These are phyloP conservation scores for Myiagra hebetior DNA, from an alignment of 2,113 vertebrate species.

Conservation along the genomic window DNA sequence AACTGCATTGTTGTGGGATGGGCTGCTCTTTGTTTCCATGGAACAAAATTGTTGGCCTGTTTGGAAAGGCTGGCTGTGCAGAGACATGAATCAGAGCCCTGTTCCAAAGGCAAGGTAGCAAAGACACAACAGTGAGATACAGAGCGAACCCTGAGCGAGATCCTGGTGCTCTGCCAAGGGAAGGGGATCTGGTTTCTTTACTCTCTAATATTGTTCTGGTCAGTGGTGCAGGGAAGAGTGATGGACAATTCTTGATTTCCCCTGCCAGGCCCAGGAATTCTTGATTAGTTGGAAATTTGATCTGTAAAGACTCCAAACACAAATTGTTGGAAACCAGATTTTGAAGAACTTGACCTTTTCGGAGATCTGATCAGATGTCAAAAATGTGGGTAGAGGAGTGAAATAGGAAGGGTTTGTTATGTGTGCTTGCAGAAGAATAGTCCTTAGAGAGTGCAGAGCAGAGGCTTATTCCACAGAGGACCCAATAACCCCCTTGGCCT, in stretches of 20 bases:
- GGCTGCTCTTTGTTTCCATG: constrained; percentile 27
- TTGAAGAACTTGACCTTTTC: constrained; percentile 32
- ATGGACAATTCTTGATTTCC: neutral
- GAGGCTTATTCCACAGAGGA: neutral
- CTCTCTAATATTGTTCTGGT: neutral
- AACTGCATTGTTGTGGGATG: constrained; percentile 11
- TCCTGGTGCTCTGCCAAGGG: neutral
- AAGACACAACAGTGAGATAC: neutral
- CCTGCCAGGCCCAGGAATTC: constrained; percentile 27
- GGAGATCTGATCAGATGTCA: constrained; percentile 23
- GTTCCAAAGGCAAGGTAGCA: constrained; percentile 37
- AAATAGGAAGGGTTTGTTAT: constrained; percentile 6
- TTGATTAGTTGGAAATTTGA: constrained; percentile 19
- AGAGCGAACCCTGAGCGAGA: neutral
- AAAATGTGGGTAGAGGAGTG: constrained; percentile 16
- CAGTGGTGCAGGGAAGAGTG: neutral
- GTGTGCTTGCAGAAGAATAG: neutral
- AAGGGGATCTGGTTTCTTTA: neutral
- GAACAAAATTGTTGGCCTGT: constrained; percentile 23
- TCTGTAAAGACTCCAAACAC: constrained; percentile 2
- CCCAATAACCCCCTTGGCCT: neutral
- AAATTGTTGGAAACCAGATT: constrained; percentile 27
- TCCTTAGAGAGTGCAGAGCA: neutral
- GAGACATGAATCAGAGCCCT: neutral
- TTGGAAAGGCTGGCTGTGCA: neutral